Evolutionary conservation across 2,888 invertebrate species (phyloP), one percentile per base, ranked within the genome.

Genomic region (Cyaniris semiargus): DNA sequence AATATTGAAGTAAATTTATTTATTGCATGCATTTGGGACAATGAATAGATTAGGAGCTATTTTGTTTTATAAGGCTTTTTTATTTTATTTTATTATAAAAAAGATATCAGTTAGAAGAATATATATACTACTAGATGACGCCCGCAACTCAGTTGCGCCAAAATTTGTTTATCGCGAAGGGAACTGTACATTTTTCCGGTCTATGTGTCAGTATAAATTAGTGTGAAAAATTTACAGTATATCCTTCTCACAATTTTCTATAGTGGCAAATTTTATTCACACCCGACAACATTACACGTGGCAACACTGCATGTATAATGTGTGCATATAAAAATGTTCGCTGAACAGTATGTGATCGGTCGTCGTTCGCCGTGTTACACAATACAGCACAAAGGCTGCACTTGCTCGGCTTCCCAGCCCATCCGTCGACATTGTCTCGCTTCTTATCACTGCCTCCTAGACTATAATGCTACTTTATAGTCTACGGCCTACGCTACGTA

Each of bases 391-490:
- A 88, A 88, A 88, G 88, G 85, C 85, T 86, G 88, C 90, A 88
- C 87, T 90, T 87, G 88, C 85, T 80, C 82, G 86, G 88, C 84
- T 92, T 93, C 93, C 86, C 92, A 91, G 88, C 86, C 82, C 81
- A 83, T 83, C 80, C 79, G 80, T 78, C 81, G 81, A 86, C 89
- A 90, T 90, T 89, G 90, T 90, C 85, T 83, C 83, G 84, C 87
- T 85, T 85, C 84, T 85, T 84, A 81, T 78, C 60, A n/a, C 44
- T 7, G 13, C 8, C 23, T 6, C 66, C 70, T 66, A 23, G 38
- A 70, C 48, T 70, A 75, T 53, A 48, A 76, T 70, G 70, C 48
- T 71, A 75, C 56, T 77, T 76, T 77, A 76, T 79, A 78, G 31
- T 21, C n/a, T n/a, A n/a, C n/a, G 27, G 27, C 3, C 75, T 77